phyloP scores from a whole-genome alignment of 2,888 invertebrate genomes.

The Lycaena phlaeas region DNA sequence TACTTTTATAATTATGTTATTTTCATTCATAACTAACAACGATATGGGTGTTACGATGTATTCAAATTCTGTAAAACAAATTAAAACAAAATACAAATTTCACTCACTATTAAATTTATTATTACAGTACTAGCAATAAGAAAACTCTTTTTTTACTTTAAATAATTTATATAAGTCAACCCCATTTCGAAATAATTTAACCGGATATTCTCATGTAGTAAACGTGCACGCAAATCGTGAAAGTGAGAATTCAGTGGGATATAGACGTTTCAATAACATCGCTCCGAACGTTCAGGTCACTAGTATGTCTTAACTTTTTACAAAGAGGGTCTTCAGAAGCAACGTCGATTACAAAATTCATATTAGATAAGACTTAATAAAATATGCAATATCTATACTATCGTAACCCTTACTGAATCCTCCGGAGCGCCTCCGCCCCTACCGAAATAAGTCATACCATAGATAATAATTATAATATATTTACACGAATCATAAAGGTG shows the following conservation, averaged over 20 bases:
- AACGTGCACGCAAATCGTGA: constrained; percentile 66
- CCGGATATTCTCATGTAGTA: constrained; percentile 57
- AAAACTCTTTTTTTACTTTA: constrained; percentile 55
- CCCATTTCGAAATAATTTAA: constrained; percentile 58
- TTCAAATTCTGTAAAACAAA: constrained; percentile 72
- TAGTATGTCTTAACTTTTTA: constrained; percentile 72
- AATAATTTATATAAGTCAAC: constrained; percentile 69
- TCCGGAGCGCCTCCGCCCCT: constrained; percentile 22
- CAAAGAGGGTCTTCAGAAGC: constrained; percentile 71
- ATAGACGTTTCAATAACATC: constrained; percentile 57
- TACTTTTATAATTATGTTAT: constrained; percentile 74
- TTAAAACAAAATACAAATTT: constrained; percentile 71
- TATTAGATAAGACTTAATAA: constrained; percentile 70
- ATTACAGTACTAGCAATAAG: constrained; percentile 68
- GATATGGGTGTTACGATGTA: constrained; percentile 73
- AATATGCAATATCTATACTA: constrained; percentile 71
- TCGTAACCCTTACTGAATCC: constrained; percentile 40
- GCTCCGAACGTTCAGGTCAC: constrained; percentile 71
- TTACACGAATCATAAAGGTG: constrained; percentile 69
- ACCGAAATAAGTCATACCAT: constrained; percentile 53
- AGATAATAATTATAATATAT: constrained; percentile 67
- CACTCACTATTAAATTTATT: constrained; percentile 73
- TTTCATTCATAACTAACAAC: constrained; percentile 74
- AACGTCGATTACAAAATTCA: constrained; percentile 72
- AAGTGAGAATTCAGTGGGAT: constrained; percentile 67